Base-by-base conservation (phyloP, 1,140 invertebrate species). In the Drosophila melanica region DNA sequence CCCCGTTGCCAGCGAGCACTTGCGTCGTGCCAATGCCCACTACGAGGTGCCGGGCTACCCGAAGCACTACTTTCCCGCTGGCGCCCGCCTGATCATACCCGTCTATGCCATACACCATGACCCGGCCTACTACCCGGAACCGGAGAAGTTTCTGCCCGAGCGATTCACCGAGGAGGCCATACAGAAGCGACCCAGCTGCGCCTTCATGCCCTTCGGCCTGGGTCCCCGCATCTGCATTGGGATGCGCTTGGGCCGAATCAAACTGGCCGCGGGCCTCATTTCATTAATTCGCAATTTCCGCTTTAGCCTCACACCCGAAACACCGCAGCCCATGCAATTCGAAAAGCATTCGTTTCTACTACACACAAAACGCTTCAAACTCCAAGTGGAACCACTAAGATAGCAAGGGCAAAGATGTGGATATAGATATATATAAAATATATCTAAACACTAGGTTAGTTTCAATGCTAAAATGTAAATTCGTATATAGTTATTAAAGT, bases 121-220 rank as follows among this genome's bases (percentile, higher is more conserved):
- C 91, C 92, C 93, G 0, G 87, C 93, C 12, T 92, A 93, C 73
- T 96, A 93, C 90, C 93, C 94, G 3, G 92, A 95, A 45, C 93
- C 94, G 3, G 85, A 92, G 8, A 71, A 58, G 53, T 94, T 93
- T 65, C 90, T 93, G 72, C 95, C 95, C 0, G 94, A 95, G 71
- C 91, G 95, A 60, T 95, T 95, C 77, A 67, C 92, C 3, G 92
- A 92, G 3, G 93, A 93, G 67, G 92, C 93, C 48, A 79, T 91
- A n/a, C 53, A 91, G 30, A 87, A 90, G n/a, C 91, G 94, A 23
- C 94, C 93, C 82, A 93, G 92, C 11, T 94, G 93, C 70, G 80
- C 93, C 0, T 96, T 93, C 77, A 92, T 96, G 41, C 95, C 95
- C 6, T 96, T 96, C 84, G 95, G 95, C 33, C 94, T 95, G 65